phyloP scores from a whole-genome alignment of 2,797 vertebrate genomes.

The Schizothorax lantsangensis region DNA sequence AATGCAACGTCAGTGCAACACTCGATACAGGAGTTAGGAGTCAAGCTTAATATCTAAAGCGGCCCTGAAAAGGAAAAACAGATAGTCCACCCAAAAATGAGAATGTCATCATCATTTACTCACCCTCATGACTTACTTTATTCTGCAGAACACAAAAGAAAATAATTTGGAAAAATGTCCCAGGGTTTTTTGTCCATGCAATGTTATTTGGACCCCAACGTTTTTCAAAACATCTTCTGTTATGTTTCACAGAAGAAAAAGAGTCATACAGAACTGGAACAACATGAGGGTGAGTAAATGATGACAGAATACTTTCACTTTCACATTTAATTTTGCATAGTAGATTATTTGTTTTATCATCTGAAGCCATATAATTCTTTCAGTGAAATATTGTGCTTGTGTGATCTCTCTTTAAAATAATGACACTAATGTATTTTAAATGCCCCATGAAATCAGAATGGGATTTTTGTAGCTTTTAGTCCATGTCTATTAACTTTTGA shows the following conservation, averaged over 20 bases:
- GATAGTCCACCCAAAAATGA: neutral
- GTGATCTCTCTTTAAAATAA: neutral
- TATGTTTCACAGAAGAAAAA: neutral
- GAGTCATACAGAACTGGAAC: neutral
- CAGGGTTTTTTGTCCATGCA: neutral
- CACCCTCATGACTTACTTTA: too few species aligned
- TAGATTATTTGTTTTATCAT: neutral
- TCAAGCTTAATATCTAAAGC: neutral
- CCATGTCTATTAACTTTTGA: too few species aligned
- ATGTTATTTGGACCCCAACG: neutral
- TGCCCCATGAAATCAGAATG: neutral
- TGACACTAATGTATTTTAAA: neutral
- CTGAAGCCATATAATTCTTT: neutral
- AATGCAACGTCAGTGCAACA: conserved; percentile 6
- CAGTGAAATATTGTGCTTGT: neutral
- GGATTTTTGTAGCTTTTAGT: too few species aligned
- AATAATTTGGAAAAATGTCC: neutral
- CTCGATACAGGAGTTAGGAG: neutral
- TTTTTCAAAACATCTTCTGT: neutral
- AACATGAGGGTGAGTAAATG: neutral
- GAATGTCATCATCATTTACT: neutral
- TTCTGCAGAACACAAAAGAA: neutral
- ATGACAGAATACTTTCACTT: neutral
- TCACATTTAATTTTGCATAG: neutral
- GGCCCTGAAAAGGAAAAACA: neutral